A percentile compares a stretch with the other conserved stretches of the same genome.
These are phyloP conservation scores for Pseudorasbora parva DNA, from an alignment of 2,113 vertebrate species.

Conservation along the genomic window DNA sequence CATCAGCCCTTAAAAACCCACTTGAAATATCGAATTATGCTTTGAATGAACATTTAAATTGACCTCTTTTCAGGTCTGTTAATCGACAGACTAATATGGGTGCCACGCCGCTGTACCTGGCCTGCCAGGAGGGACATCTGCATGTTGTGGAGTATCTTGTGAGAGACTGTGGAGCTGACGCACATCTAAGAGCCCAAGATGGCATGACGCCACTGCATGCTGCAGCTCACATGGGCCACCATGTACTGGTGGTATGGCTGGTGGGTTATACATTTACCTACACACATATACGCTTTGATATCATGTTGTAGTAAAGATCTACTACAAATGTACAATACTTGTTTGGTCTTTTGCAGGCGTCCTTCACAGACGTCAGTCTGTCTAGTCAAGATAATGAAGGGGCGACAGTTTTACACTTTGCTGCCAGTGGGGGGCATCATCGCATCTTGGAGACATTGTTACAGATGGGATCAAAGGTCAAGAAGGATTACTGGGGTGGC, in stretches of 20 bases:
- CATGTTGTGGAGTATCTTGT: constrained; percentile 80
- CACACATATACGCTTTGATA: not conserved
- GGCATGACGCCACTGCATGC: constrained; percentile 85
- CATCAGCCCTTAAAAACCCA: not conserved
- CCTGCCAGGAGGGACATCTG: constrained; percentile 86
- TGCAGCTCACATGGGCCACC: constrained; percentile 81
- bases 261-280: constrained; percentile 65
- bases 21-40: not conserved
- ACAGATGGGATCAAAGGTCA: constrained; percentile 75
- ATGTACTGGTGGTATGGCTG: constrained; percentile 82
- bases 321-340: not conserved
- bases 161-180: constrained; percentile 75
- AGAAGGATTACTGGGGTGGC: constrained; percentile 83
- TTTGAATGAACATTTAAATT: not conserved
- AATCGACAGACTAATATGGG: constrained; percentile 77
- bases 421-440: constrained; percentile 83
- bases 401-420: constrained; percentile 84
- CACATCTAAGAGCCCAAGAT: constrained; percentile 79
- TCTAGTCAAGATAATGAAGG: constrained; percentile 79
- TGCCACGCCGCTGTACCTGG: constrained; percentile 83
- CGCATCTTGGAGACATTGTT: constrained; percentile 80
- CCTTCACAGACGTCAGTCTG: constrained; percentile 74
- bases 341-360: constrained; percentile 68
- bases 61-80: constrained; percentile 69
- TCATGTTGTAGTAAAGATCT: not conserved